These are phyloP conservation scores for Drosophila virilis DNA, from an alignment of 1,140 invertebrate genomes.

Conservation along the genomic window DNA sequence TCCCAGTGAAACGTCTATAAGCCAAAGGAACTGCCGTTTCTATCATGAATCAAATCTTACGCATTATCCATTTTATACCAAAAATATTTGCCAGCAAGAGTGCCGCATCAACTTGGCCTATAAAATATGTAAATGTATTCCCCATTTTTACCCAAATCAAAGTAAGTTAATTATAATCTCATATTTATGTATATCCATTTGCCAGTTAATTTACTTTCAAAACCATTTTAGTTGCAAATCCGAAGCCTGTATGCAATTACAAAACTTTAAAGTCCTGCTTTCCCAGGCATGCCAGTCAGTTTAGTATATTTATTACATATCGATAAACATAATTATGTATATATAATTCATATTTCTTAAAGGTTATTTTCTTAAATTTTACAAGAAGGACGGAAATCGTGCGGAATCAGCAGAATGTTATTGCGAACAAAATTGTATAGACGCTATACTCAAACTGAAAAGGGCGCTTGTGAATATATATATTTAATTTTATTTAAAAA, in stretches of 20 bases:
- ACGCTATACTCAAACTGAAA: slow-evolving; percentile 58
- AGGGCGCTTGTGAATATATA: slow-evolving; percentile 38
- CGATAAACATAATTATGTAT: too few relatives aligned
- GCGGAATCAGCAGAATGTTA: slow-evolving; percentile 35
- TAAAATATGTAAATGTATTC: slow-evolving; percentile 87
- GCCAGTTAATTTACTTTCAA: neutral
- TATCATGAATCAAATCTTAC: slow-evolving; percentile 86
- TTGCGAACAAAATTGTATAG: slow-evolving; percentile 67
- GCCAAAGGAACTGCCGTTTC: slow-evolving; percentile 85
- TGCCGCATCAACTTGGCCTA: slow-evolving; percentile 87
- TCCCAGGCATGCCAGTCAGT: slow-evolving; percentile 53
- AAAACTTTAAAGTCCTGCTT: slow-evolving; percentile 64
- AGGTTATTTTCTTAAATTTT: slow-evolving; percentile 65
- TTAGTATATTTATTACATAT: too few relatives aligned
- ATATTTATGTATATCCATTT: neutral
- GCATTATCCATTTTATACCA: slow-evolving; percentile 87
- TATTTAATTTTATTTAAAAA: neutral
- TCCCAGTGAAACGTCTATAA: slow-evolving; percentile 55
- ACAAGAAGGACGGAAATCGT: slow-evolving; percentile 31
- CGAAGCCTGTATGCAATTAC: slow-evolving; percentile 71
- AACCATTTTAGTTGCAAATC: slow-evolving; percentile 46
- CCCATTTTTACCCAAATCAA: slow-evolving; percentile 86
- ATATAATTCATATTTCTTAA: neutral
- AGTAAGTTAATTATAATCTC: slow-evolving; percentile 47
- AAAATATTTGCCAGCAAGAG: slow-evolving; percentile 88